Conservation (phyloP, 2,888 invertebrate genomes). For the Tetramorium bicarinatum region DNA sequence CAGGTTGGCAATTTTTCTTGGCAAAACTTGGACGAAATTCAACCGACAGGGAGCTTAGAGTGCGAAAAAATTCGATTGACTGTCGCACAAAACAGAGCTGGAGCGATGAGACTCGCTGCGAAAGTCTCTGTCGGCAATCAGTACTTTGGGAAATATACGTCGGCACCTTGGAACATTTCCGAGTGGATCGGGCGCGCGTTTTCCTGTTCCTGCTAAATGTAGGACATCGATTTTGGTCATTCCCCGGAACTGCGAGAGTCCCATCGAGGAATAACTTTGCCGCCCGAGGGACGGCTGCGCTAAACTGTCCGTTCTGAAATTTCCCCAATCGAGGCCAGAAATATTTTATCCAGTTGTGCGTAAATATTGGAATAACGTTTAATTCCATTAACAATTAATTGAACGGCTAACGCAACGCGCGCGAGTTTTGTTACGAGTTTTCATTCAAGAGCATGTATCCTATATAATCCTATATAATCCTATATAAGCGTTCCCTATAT, state of each 20-base stretch:
- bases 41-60: constrained; percentile 4
- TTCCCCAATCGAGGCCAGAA: background rate
- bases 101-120: background rate
- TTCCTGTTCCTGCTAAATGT: constrained; percentile 60
- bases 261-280: constrained; percentile 42
- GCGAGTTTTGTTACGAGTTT: background rate
- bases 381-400: constrained; percentile 1
- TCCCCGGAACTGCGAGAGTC: constrained; percentile 27
- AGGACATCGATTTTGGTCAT: constrained; percentile 63
- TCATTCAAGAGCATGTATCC: background rate
- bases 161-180: constrained; percentile 38
- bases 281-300: background rate
- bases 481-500: background rate
- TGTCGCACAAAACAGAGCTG: background rate
- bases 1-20: constrained; percentile 30
- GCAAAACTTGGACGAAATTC: constrained; percentile 11
- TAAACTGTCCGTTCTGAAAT: constrained; percentile 6
- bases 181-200: constrained; percentile 33
- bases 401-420: background rate
- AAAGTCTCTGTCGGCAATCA: constrained; percentile 13
- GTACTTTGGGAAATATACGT: constrained; percentile 35
- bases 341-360: constrained; percentile 8
- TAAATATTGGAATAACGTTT: background rate
- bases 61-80: constrained; percentile 36
- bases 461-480: background rate